Conservation (phyloP, 1,140 invertebrate species). For the Bombus confusus region DNA sequence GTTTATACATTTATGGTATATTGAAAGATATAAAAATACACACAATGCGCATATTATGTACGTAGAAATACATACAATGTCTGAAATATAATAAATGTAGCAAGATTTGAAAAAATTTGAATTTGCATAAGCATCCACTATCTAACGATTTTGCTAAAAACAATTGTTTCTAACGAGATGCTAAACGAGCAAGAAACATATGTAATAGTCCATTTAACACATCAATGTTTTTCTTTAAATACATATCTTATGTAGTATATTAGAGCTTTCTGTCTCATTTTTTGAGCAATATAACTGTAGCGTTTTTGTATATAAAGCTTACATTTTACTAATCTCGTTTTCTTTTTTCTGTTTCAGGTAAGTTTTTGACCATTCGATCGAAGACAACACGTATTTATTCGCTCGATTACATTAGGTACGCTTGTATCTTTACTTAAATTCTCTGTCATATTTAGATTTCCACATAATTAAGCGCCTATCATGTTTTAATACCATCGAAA, state of each 20-base stretch:
- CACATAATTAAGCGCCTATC: neutral
- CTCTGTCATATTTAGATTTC: neutral
- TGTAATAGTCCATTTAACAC: neutral
- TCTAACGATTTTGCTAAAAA: neutral
- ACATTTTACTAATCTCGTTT: conserved; percentile 21
- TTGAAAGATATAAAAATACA: neutral
- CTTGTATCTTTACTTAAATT: conserved; percentile 8
- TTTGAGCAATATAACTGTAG: neutral
- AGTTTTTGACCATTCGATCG: conserved; percentile 31
- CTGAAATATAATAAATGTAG: neutral
- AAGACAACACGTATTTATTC: conserved; percentile 1
- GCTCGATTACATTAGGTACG: conserved; percentile 9
- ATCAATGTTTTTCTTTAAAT: neutral
- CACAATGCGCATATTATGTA: neutral
- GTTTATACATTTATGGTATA: neutral
- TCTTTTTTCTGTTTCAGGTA: conserved; percentile 63
- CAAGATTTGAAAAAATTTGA: neutral
- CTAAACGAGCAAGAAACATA: neutral
- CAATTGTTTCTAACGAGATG: neutral
- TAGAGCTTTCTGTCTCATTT: neutral
- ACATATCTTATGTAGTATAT: neutral
- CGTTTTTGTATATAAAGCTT: neutral
- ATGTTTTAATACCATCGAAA: neutral
- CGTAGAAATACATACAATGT: neutral
- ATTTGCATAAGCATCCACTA: neutral